Percentiles rank a stretch among this genome's conserved stretches.
phyloP scores from a whole-genome alignment of 2,797 vertebrate species.

The Pangasius krempfi region DNA sequence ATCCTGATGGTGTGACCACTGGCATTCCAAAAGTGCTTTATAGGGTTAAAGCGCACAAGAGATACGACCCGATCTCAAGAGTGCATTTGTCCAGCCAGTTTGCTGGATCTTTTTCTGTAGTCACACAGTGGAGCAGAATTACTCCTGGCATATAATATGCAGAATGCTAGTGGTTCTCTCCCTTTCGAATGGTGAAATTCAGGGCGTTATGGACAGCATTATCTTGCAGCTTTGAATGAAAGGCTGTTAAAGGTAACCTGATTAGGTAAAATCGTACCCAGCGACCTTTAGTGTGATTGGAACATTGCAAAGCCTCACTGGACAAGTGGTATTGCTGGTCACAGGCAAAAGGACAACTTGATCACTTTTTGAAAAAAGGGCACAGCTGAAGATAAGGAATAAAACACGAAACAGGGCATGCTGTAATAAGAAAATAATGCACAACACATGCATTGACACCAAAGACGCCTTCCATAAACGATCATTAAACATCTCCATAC shows the following conservation, averaged over 20 bases:
- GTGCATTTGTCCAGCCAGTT: neutral
- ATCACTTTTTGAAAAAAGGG: neutral
- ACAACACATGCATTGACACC: neutral
- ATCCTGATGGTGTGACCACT: neutral
- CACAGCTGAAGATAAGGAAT: neutral
- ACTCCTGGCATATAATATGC: neutral
- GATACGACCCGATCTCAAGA: neutral
- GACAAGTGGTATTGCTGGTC: neutral
- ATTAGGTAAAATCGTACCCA: neutral
- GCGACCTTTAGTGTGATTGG: neutral
- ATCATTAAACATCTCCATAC: too few species aligned
- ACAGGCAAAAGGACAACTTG: neutral
- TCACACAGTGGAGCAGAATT: neutral
- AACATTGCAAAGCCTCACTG: neutral
- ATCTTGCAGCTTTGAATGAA: neutral
- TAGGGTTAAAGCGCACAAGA: neutral
- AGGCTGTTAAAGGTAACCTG: slow-evolving; percentile 9
- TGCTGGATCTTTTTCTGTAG: slow-evolving; percentile 1
- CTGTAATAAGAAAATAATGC: neutral
- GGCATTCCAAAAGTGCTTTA: neutral
- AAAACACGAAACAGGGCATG: neutral
- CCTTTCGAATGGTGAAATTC: neutral
- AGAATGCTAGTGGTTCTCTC: neutral
- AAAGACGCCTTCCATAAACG: neutral
- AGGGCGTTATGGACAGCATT: neutral